Evolutionary conservation across 1,140 invertebrate genomes (phyloP).

Genomic region (Aethina tumida): DNA sequence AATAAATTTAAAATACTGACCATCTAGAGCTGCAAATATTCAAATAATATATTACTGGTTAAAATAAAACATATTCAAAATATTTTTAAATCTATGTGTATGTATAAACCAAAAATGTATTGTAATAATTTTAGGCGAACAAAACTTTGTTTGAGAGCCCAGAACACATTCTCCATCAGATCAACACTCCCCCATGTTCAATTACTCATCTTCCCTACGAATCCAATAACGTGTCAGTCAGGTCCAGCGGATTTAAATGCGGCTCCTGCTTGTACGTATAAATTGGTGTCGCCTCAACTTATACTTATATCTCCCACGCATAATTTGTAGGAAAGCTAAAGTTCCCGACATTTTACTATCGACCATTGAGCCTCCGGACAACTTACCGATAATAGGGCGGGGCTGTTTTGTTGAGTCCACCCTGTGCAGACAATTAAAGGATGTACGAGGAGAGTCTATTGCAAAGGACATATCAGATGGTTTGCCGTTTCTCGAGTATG

Average conservation of each 20-base stretch:
- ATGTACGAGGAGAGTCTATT: constrained; percentile 72
- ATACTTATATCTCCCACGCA: constrained; percentile 4
- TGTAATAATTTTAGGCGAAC: no score
- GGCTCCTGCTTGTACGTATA: constrained; percentile 25
- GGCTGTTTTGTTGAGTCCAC: constrained; percentile 70
- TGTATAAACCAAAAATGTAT: no score
- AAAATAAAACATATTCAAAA: no score
- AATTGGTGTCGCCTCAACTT: neutral
- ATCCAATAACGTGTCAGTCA: constrained; percentile 57
- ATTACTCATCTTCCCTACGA: constrained; percentile 77
- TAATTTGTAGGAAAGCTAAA: constrained; percentile 55
- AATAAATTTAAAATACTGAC: no score
- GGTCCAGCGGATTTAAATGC: constrained; percentile 27
- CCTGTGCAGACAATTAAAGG: constrained; percentile 69
- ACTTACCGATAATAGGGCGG: constrained; percentile 60
- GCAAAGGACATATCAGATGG: constrained; percentile 90
- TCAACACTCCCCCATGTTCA: constrained; percentile 27
- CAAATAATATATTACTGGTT: no score
- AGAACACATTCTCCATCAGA: constrained; percentile 19
- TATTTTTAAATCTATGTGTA: no score
- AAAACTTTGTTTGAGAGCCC: constrained; percentile 26
- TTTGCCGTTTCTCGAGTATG: constrained; percentile 92
- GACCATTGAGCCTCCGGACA: constrained; percentile 75
- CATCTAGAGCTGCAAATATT: no score
- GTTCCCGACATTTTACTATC: constrained; percentile 87